Evolutionary conservation across 2,113 vertebrate species (phyloP), one percentile per base, ranked within the genome.

Genomic region (Zapus hudsonius): DNA sequence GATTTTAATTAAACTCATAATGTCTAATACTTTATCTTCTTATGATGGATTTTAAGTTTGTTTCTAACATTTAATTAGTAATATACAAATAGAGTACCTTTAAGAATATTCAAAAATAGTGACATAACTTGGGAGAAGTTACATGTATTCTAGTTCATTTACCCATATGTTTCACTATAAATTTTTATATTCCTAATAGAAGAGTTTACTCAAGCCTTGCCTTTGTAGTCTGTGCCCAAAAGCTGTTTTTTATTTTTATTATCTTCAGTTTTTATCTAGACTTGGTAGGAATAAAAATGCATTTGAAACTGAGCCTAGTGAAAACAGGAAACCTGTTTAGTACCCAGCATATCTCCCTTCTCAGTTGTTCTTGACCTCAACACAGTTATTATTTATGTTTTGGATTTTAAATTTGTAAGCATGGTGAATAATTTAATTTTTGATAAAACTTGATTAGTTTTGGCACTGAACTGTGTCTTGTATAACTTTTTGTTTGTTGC

Each of bases 261-360:
- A 63, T 25, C 75, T 93, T 94, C 5, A 20, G 25, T 92, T 93
- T 96, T 94, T n/a, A 91, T 93, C 20, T 17, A 74, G 36, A 7
- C 67, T 78, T 95, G 74, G 22, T 78, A 73, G 63, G 22, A 93
- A 66, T 90, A 25, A 84, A 96, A 89, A 52, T 66, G n/a, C 31
- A 72, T 89, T 92, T 94, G 59, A 80, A 82, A 82, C 81, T 84
- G 74, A 94, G 90, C 33, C 33, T 83, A n/a, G 42, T 94, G 57
- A 81, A 92, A 81, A 82, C 79, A 42, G 25, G 25, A 82, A 90
- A 20, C 31, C 33, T 47, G 79, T 91, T 93, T 82, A 73, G 12
- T 72, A 52, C 17, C 82, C 23, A 86, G 16, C 57, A 13, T 22
- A 79, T 91, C 6, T 55, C 57, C 52, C 5, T 81, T 95, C 52